Base-by-base conservation (phyloP, 1,140 invertebrate species). In the Eciton burchellii region DNA sequence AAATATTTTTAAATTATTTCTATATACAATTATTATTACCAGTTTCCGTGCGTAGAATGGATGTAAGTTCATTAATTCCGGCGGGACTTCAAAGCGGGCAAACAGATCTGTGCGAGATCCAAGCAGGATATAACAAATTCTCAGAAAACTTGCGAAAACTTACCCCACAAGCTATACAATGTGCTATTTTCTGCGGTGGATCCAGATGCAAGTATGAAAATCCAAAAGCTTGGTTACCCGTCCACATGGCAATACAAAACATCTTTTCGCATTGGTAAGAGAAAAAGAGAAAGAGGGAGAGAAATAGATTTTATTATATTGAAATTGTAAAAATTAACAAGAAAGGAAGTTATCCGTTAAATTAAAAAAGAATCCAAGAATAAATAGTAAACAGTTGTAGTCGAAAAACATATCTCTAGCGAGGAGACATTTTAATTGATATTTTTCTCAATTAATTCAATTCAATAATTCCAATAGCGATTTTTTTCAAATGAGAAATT, bases 231-330 rank as follows among this genome's bases (percentile, higher is more conserved):
- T 97, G 96, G 96, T 94, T 93, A 8, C 92, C 94, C 0, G 95
- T 96, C 24, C 95, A 96, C 86, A 95, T 96, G 94, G 97, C 96
- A 0, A 95, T 98, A 81, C 95, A 96, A 81, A 97, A 97, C 71
- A 93, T 98, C 12, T 98, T 96, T 92, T 98, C 97, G 16, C 96
- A 97, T 89, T 98, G 97, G 97, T 98, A 94, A 95, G 87, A 21
- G 16, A 12, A 2, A 0, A n/a, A n/a, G n/a, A n/a, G n/a, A n/a
- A n/a, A n/a, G n/a, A n/a, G n/a, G n/a, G n/a, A n/a, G n/a, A n/a
- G n/a, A n/a, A n/a, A n/a, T n/a, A n/a, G n/a, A n/a, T n/a, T 45
- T 56, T 45, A 1, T 77, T 45, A 68, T 45, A 57, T 63, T 45
- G 19, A 14, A 21, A 54, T 12, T 0, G 54, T 5, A 24, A 43